phyloP scores from a whole-genome alignment of 2,888 invertebrate species.

The Lissonota sp. region DNA sequence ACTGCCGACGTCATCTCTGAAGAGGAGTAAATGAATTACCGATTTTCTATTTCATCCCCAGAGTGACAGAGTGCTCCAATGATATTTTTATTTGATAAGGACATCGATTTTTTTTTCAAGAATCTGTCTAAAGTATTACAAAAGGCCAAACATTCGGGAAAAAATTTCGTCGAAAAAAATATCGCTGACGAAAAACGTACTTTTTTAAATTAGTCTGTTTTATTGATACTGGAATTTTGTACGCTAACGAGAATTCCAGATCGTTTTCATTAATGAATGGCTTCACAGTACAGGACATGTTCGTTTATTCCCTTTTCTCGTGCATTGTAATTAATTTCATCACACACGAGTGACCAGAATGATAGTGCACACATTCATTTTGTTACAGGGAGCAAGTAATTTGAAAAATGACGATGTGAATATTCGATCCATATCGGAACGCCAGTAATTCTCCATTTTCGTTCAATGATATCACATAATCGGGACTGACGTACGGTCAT shows the following conservation, averaged over 20 bases:
- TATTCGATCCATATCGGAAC: slow-evolving; percentile 3
- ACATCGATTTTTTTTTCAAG: slow-evolving; percentile 5
- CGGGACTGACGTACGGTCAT: too few species aligned
- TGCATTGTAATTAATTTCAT: background rate
- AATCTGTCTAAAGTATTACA: background rate
- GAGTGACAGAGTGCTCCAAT: background rate
- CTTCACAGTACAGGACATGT: too few species aligned
- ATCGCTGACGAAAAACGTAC: too few species aligned
- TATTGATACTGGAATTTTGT: background rate
- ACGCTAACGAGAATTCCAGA: background rate
- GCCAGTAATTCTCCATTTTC: slow-evolving; percentile 63
- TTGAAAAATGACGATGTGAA: slow-evolving; percentile 69
- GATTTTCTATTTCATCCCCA: background rate
- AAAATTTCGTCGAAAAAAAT: too few species aligned
- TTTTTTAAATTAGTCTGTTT: too few species aligned
- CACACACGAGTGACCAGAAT: background rate
- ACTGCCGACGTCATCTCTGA: background rate
- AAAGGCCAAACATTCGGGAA: too few species aligned
- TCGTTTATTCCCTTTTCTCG: too few species aligned
- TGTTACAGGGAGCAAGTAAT: slow-evolving; percentile 63
- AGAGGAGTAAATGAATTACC: slow-evolving; percentile 5
- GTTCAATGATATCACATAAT: background rate
- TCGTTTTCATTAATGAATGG: too few species aligned
- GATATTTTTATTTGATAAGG: background rate
- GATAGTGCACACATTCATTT: background rate